phyloP scores from a whole-genome alignment of 2,888 invertebrate genomes.

The Drepanosiphum platanoidis region DNA sequence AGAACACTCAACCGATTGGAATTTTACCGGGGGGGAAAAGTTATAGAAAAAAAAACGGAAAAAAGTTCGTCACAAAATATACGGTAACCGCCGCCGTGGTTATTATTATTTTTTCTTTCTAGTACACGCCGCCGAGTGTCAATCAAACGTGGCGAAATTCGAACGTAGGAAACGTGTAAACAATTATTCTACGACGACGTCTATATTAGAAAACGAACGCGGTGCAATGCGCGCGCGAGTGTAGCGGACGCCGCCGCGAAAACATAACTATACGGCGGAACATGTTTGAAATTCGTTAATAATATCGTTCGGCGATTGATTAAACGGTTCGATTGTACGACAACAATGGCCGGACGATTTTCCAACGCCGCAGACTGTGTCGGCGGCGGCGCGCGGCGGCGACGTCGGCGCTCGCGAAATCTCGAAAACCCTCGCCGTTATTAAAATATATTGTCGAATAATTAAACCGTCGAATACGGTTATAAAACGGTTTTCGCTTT shows the following conservation, averaged over 20 bases:
- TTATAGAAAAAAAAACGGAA: too few relatives aligned
- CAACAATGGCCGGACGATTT: slow-evolving; percentile 39
- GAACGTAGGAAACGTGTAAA: too few relatives aligned
- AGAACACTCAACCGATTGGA: too few relatives aligned
- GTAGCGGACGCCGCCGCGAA: neutral
- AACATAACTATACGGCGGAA: neutral
- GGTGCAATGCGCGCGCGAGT: too few relatives aligned
- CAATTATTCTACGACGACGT: neutral
- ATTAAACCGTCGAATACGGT: too few relatives aligned
- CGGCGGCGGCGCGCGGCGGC: neutral
- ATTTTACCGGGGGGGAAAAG: too few relatives aligned
- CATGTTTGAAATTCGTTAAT: slow-evolving; percentile 23
- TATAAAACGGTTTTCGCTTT: slow-evolving; percentile 29
- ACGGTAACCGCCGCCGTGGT: too few relatives aligned
- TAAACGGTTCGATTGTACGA: neutral
- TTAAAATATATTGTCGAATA: slow-evolving; percentile 5
- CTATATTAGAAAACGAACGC: slow-evolving; percentile 2
- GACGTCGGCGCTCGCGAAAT: neutral
- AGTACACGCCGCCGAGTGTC: too few relatives aligned
- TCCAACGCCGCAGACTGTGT: slow-evolving; percentile 2
- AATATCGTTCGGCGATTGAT: slow-evolving; percentile 31
- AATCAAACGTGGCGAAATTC: too few relatives aligned
- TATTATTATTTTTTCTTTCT: too few relatives aligned
- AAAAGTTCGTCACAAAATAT: too few relatives aligned
- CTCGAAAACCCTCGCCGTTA: neutral